Evolutionary conservation across 2,888 invertebrate genomes (phyloP).

Genomic region (Argyresthia goedartella): DNA sequence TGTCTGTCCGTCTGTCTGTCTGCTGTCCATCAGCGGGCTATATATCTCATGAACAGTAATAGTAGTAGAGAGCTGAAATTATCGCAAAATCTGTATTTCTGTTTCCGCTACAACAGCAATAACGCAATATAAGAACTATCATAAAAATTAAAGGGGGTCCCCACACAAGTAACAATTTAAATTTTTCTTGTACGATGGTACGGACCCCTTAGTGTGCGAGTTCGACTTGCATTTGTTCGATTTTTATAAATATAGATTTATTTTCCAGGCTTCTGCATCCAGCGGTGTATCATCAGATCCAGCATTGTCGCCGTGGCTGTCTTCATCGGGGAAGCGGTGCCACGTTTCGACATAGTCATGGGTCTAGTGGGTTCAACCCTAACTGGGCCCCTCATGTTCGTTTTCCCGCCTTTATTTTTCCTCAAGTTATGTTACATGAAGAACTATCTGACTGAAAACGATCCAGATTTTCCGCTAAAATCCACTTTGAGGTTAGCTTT

Average conservation of each 20-base stretch:
- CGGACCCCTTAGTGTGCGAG: too few species aligned
- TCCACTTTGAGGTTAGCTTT: not conserved
- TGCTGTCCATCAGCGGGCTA: too few species aligned
- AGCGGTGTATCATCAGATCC: conserved; percentile 79
- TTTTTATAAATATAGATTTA: conserved; percentile 4
- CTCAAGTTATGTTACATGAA: conserved; percentile 73
- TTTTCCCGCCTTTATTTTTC: conserved; percentile 87
- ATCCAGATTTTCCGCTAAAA: conserved; percentile 1
- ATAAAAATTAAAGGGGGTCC: too few species aligned
- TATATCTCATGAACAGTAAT: too few species aligned
- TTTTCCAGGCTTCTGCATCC: conserved; percentile 79
- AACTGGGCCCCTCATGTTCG: conserved; percentile 85
- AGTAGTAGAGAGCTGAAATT: too few species aligned
- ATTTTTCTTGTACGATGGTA: too few species aligned
- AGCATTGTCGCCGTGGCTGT: conserved; percentile 78
- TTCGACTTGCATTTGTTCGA: too few species aligned
- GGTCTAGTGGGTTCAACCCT: conserved; percentile 88
- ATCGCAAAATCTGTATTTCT: too few species aligned
- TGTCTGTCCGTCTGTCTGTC: too few species aligned
- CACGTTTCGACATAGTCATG: conserved; percentile 89
- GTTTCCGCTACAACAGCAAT: too few species aligned
- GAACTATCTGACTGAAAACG: conserved; percentile 2
- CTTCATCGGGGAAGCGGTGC: conserved; percentile 84
- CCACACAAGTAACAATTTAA: too few species aligned
- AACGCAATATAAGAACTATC: too few species aligned